Percentiles rank a stretch among this genome's conserved stretches.
phyloP scores from a whole-genome alignment of 2,888 invertebrate species.

The Mimumesa dahlbomi region DNA sequence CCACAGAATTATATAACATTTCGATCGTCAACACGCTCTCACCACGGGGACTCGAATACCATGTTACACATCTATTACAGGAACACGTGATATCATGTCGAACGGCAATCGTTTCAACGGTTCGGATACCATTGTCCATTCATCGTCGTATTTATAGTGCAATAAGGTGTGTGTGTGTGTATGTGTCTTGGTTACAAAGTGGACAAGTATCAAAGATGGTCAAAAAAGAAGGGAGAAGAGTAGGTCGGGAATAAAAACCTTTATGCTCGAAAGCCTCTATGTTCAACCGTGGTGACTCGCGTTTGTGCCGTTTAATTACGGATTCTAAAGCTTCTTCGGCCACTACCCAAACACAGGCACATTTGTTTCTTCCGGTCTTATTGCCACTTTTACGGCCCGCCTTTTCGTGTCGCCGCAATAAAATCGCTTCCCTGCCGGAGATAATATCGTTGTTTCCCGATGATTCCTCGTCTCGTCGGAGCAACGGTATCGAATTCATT shows the following conservation, averaged over 20 bases:
- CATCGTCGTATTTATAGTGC: background rate
- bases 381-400: slow-evolving; percentile 67
- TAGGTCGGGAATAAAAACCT: slow-evolving; percentile 64
- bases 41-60: no score
- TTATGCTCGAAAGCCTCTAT: slow-evolving; percentile 60
- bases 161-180: no score
- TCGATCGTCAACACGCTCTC: no score
- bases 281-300: slow-evolving; percentile 48
- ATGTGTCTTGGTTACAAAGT: no score
- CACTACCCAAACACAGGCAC: slow-evolving; percentile 45
- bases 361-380: slow-evolving; percentile 64
- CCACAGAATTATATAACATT: no score
- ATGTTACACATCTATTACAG: background rate
- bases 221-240: slow-evolving; percentile 13
- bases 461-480: slow-evolving; percentile 11
- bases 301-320: slow-evolving; percentile 71
- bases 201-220: slow-evolving; percentile 29
- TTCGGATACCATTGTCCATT: background rate
- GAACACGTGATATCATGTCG: background rate
- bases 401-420: slow-evolving; percentile 45
- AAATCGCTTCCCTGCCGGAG: slow-evolving; percentile 38
- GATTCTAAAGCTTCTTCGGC: slow-evolving; percentile 63
- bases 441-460: slow-evolving; percentile 30
- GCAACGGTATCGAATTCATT: slow-evolving; percentile 27
- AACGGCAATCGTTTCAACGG: background rate